Evolutionary conservation across 2,113 vertebrate genomes (phyloP).

Genomic region (Spheniscus mendiculus): DNA sequence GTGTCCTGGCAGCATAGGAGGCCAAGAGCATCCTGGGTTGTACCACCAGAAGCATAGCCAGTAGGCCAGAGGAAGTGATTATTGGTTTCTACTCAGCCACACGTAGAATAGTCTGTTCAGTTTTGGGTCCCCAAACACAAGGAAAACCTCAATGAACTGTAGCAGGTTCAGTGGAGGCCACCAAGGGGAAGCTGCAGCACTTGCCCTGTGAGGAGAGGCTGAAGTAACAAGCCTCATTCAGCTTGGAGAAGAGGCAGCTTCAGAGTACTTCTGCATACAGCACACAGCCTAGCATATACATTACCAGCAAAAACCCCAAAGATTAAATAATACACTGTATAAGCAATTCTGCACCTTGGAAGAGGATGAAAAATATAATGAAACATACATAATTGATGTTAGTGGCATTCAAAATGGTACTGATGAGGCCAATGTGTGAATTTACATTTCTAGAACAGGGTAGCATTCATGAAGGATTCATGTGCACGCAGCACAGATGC

Average conservation of each 20-base stretch:
- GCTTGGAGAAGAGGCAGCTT: not conserved
- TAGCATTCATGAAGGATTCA: slow-evolving; percentile 28
- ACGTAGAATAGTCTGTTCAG: accelerated
- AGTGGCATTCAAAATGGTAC: not conserved
- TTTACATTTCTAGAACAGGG: not conserved
- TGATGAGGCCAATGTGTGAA: slow-evolving; percentile 15
- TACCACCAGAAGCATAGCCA: not conserved
- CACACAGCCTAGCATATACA: not conserved
- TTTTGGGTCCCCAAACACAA: not conserved
- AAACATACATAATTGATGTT: not conserved
- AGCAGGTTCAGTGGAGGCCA: not conserved
- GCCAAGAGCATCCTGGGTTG: not conserved
- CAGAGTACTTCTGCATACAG: not conserved
- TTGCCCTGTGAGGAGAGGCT: not conserved
- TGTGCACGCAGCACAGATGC: not conserved
- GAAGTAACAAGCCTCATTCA: not conserved
- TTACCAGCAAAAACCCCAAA: not conserved
- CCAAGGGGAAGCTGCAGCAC: not conserved
- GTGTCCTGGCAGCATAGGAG: not conserved
- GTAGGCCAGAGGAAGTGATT: not conserved
- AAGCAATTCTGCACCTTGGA: not conserved
- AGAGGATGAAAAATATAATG: not conserved
- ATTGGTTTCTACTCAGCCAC: not conserved
- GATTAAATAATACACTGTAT: not conserved
- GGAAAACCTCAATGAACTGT: not conserved